Evolutionary conservation across 2,797 vertebrate species (phyloP).

Genomic region (Glossophaga mutica): DNA sequence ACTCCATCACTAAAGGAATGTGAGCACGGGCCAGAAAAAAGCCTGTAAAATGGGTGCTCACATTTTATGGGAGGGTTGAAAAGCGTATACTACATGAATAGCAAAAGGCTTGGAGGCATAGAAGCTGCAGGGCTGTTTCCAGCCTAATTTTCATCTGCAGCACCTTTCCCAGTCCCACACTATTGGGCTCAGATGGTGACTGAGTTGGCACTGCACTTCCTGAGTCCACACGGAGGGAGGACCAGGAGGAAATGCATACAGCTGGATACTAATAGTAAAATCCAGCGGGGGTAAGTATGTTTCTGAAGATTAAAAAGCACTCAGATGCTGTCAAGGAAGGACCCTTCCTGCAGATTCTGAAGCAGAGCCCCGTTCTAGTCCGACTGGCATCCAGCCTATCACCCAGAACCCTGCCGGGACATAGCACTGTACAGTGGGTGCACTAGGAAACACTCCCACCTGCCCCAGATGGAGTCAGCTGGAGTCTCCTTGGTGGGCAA

Average conservation of each 20-base stretch:
- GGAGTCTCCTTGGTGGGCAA: neutral
- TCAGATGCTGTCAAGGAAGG: neutral
- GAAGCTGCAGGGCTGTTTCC: neutral
- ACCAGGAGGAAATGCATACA: neutral
- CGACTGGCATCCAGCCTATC: neutral
- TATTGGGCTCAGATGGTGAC: neutral
- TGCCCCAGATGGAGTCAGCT: neutral
- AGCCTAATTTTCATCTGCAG: neutral
- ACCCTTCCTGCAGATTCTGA: neutral
- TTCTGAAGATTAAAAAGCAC: neutral
- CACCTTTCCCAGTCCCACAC: neutral
- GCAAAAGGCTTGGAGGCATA: neutral
- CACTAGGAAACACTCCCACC: neutral
- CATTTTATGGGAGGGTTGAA: neutral
- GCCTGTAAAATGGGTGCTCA: neutral
- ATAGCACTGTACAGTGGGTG: neutral
- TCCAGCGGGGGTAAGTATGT: rapidly evolving
- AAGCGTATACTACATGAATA: neutral
- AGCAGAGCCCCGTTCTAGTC: neutral
- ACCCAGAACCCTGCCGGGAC: neutral
- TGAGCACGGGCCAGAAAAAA: neutral
- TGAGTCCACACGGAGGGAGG: neutral
- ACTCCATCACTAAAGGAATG: neutral
- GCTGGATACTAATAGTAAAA: neutral
- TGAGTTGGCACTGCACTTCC: neutral